Base-by-base conservation (phyloP, 1,140 invertebrate species). In the Anoplolepis gracilipes region DNA sequence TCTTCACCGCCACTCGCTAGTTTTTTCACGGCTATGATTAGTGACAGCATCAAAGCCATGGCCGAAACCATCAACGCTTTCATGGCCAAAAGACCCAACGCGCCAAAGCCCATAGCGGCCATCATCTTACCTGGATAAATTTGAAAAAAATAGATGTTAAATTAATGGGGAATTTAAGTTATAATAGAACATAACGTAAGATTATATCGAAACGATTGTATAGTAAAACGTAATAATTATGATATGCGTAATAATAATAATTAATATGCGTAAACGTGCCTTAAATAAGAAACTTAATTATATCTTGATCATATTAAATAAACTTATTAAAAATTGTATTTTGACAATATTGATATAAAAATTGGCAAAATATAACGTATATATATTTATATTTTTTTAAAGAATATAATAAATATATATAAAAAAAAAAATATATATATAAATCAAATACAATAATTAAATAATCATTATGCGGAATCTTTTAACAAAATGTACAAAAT, bases 21-120 rank as follows among this genome's bases (percentile, higher is more conserved):
- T 67, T 97, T 97, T 94, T 97, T 97, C 6, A 97, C 94, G 8
- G 97, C 97, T 2, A 97, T 95, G 53, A 97, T 96, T 6, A 96
- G 94, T 25, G 97, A 97, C 64, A 97, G 94, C 96, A 97, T 96
- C 30, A 98, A 92, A 1, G 97, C 97, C 67, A 97, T 90, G 6
- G 97, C 96, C 39, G 97, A 97, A 25, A 94, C 93, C 95, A 96
- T 95, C 10, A 96, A 90, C 4, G 96, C 96, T 90, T 98, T 98
- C 96, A 97, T 97, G 8, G 97, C 97, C 1, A 97, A 88, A 6
- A 97, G 95, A 84, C 96, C 97, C 10, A 97, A 92, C 4, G 96
- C 97, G 65, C 97, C 97, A 22, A 97, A 95, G 59, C 97, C 97
- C 79, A 97, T 95, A 0, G 97, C 96, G 0, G 97, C 97, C 93